phyloP scores from a whole-genome alignment of 2,888 invertebrate species.

The Ametastegia equiseti region DNA sequence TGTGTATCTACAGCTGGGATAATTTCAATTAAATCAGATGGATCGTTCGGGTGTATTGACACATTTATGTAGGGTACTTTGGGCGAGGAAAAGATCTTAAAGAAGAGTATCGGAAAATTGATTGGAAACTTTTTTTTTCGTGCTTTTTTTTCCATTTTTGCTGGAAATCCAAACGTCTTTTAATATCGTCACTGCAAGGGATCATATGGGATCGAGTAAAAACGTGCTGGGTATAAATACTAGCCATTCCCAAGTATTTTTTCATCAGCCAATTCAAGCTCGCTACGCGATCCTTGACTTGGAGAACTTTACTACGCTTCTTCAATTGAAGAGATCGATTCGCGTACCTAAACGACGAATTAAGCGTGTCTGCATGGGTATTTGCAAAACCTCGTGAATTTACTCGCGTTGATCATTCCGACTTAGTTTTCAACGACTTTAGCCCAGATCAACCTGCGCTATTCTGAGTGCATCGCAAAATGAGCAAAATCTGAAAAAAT shows the following conservation, averaged over 20 bases:
- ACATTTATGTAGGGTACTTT: too few relatives aligned
- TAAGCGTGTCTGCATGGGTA: too few relatives aligned
- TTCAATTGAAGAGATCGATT: slow-evolving; percentile 26
- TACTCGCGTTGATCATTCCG: background rate
- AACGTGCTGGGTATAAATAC: background rate
- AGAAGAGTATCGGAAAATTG: too few relatives aligned
- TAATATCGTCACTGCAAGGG: background rate
- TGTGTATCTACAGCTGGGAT: background rate
- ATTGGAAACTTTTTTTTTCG: background rate
- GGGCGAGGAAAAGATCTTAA: too few relatives aligned
- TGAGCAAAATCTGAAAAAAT: background rate
- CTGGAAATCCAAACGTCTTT: background rate
- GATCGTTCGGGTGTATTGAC: background rate
- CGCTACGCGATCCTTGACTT: slow-evolving; percentile 2
- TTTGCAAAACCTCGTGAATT: background rate
- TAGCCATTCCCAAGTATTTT: slow-evolving; percentile 1
- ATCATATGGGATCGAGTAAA: slow-evolving; percentile 5
- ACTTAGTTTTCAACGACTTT: background rate
- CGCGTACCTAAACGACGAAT: background rate
- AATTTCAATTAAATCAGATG: slow-evolving; percentile 6
- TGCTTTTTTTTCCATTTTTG: background rate
- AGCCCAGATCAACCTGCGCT: background rate
- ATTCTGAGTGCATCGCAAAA: background rate
- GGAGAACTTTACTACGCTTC: slow-evolving; percentile 20
- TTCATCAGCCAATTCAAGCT: background rate